These are phyloP conservation scores for Caenorhabditis sinica DNA, from an alignment of 2,888 invertebrate species.

Conservation along the genomic window DNA sequence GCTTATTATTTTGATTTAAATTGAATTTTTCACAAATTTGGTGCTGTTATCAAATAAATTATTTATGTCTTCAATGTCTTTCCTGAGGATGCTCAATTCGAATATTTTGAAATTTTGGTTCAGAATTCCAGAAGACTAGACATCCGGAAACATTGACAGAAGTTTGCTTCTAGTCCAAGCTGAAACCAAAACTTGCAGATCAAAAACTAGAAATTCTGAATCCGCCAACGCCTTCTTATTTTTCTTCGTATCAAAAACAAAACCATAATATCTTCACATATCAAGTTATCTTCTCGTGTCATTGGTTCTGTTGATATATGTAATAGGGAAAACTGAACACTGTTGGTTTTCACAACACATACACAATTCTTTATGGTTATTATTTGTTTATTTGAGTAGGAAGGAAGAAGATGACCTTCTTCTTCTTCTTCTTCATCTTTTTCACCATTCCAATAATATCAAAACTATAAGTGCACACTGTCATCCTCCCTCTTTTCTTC, in stretches of 20 bases:
- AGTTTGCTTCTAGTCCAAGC: background rate
- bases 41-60: background rate
- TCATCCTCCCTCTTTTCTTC: background rate
- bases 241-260: background rate
- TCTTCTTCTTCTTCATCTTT: background rate
- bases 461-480: constrained; percentile 25
- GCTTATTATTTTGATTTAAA: background rate
- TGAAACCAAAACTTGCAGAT: background rate
- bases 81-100: too few species aligned
- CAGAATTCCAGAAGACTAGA: background rate
- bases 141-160: background rate
- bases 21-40: background rate
- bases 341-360: constrained; percentile 13
- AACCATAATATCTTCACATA: background rate
- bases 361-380: background rate
- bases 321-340: background rate
- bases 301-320: background rate
- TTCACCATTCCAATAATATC: constrained; percentile 14
- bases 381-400: constrained; percentile 20
- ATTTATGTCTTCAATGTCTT: too few species aligned
- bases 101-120: background rate
- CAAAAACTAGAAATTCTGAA: too few species aligned
- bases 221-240: background rate
- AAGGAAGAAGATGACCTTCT: constrained; percentile 13
- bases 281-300: background rate